Evolutionary conservation across 1,140 invertebrate species (phyloP).

Genomic region (Leptinotarsa undecemlineata): DNA sequence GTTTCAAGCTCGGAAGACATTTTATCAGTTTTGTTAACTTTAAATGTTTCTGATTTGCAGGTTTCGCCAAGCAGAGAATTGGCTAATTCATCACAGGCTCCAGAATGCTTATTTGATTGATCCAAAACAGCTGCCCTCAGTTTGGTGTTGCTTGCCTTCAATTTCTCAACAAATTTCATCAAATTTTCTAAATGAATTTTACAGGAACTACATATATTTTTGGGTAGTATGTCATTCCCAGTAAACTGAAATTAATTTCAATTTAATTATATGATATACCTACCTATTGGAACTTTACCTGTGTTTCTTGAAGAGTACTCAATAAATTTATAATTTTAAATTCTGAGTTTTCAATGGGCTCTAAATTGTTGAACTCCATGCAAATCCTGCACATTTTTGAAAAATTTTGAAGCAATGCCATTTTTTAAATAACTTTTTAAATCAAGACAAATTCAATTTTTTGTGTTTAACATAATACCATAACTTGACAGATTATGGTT

Average conservation of each 20-base stretch:
- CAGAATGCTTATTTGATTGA: background rate
- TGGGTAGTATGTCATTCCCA: background rate
- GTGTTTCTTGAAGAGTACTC: background rate
- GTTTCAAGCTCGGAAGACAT: background rate
- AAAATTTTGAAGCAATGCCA: background rate
- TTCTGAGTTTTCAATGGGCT: background rate
- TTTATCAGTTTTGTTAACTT: background rate
- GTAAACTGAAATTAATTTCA: background rate
- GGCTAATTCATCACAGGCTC: background rate
- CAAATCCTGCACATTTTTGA: slow-evolving; percentile 10
- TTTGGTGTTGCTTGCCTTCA: background rate
- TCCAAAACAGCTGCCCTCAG: background rate
- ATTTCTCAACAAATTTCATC: slow-evolving; percentile 7
- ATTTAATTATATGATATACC: background rate
- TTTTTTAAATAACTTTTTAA: background rate
- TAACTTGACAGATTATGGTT: too few relatives aligned
- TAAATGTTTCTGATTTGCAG: too few relatives aligned
- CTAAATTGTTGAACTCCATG: background rate
- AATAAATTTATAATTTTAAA: slow-evolving; percentile 2
- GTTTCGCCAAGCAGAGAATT: too few relatives aligned
- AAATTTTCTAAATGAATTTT: background rate
- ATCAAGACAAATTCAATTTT: too few relatives aligned
- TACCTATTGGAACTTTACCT: background rate
- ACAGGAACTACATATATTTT: slow-evolving; percentile 8
- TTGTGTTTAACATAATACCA: too few relatives aligned